phyloP scores from a whole-genome alignment of 2,888 invertebrate species.

The Pyrgus malvae region DNA sequence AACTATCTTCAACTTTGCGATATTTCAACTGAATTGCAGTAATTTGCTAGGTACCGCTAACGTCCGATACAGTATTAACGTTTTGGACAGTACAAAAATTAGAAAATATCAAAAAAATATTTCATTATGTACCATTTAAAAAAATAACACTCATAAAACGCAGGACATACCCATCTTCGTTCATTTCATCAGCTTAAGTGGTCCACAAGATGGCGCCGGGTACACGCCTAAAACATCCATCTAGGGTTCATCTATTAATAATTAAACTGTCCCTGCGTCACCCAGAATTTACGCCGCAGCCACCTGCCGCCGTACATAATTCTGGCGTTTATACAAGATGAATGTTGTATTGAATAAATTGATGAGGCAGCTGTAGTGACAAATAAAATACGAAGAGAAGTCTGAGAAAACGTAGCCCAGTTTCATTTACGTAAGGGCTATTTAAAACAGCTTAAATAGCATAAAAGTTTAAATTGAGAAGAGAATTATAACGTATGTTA shows the following conservation, averaged over 20 bases:
- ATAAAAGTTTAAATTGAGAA: no score
- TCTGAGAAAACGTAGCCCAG: neutral
- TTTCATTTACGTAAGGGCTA: neutral
- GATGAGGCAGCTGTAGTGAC: neutral
- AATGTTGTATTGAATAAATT: constrained; percentile 2
- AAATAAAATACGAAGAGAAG: no score
- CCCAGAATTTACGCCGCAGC: constrained; percentile 4
- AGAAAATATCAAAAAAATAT: no score
- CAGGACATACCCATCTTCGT: neutral
- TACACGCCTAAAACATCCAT: neutral
- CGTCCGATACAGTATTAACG: no score
- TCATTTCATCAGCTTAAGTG: constrained; percentile 8
- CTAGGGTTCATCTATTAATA: constrained; percentile 6
- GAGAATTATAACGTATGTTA: no score
- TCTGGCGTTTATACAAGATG: neutral
- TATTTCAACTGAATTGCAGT: no score
- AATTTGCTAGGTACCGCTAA: no score
- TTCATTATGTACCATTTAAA: no score
- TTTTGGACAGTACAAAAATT: no score
- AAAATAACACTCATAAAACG: no score
- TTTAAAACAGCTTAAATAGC: no score
- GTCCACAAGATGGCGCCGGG: neutral
- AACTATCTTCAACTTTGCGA: no score
- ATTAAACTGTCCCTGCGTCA: constrained; percentile 9
- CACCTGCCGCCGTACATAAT: constrained; percentile 7